Evolutionary conservation across 2,888 invertebrate species (phyloP), one percentile per base, ranked within the genome.

Genomic region (Rhamnusium bicolor): DNA sequence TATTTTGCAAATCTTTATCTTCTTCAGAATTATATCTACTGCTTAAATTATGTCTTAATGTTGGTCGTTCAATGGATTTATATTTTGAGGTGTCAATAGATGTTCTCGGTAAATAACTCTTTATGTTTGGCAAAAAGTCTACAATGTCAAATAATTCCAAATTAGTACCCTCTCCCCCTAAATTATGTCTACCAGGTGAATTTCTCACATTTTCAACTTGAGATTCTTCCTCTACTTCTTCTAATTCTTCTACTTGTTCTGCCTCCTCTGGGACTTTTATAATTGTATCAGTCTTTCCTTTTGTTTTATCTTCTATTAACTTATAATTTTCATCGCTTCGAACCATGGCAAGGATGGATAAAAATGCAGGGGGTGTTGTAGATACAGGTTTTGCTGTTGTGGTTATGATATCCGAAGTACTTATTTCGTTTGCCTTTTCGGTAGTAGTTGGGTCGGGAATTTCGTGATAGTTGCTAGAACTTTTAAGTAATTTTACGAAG

Each of bases 21-120:
- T 70, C 66, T 56, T 80, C 78, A 14, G 80, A 73, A 71, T 80
- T 84, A 66, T 84, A 84, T 62, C 83, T 77, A 65, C 84, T 85
- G 56, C 84, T 84, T 12, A 78, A 75, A 72, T 80, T 83, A 73
- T 85, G 82, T 21, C 82, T 69, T 1, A 71, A 19, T 58, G 62
- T 75, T 12, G 83, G 79, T 46, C 87, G 75, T 73, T 85, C 80
- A 49, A 88, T 88, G 2, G 86, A 87, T 80, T 86, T 87, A 60
- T 88, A 88, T 74, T 87, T 88, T 0, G 87, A 87, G 49, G 84
- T 86, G 74, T 88, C 87, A 29, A 88, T 84, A 0, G 83, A 77
- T 4, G 87, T 87, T 76, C 79, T 81, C 4, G 87, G 86, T 51
- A 75, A 78, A 72, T 86, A 86, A 63, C 79, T 84, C 74, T 84